Base-by-base conservation (phyloP, 2,888 invertebrate genomes). In the Meteorus colon region DNA sequence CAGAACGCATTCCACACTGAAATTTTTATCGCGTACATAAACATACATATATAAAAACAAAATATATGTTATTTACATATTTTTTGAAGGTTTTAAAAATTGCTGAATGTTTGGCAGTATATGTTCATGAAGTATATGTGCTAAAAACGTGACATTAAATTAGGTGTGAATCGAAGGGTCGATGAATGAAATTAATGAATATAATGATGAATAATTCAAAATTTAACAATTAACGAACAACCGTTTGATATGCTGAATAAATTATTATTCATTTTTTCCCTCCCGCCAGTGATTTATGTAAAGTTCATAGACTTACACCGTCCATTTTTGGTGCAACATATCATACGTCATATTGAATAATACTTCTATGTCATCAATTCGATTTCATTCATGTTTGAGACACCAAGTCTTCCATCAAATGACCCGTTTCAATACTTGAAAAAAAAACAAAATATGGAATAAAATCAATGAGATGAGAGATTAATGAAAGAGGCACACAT, bases 301-400 rank as follows among this genome's bases (percentile, higher is more conserved):
- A 55, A 55, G 2, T 19, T n/a, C n/a, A 55, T 19, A 19, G 19
- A 19, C 19, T 55, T 55, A 55, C 55, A 62, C 62, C 31, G 62
- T 29, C 62, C 29, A 31, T 29, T 29, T 55, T 62, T 29, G 31
- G 62, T 62, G 31, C 16, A 62, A 62, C 29, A 62, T 62, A 29
- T 60, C 24, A 60, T 14, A 24, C 24, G 1, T 60, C 14, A 19
- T n/a, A 12, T 8, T 31, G 2, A 4, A 29, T 62, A 31, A 62
- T 16, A 29, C 14, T 12, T 63, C 83, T 82, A 89, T 78, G 86
- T 90, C 81, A 73, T 66, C 51, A 37, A 60, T 29, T 29, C 29
- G 34, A 66, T 60, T 55, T 74, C 70, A 66, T 59, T 37, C n/a
- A 62, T 63, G 70, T 66, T 60, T 60, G 29, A 67, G 29, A 41